phyloP scores from a whole-genome alignment of 2,797 vertebrate species.

The Champsocephalus gunnari region DNA sequence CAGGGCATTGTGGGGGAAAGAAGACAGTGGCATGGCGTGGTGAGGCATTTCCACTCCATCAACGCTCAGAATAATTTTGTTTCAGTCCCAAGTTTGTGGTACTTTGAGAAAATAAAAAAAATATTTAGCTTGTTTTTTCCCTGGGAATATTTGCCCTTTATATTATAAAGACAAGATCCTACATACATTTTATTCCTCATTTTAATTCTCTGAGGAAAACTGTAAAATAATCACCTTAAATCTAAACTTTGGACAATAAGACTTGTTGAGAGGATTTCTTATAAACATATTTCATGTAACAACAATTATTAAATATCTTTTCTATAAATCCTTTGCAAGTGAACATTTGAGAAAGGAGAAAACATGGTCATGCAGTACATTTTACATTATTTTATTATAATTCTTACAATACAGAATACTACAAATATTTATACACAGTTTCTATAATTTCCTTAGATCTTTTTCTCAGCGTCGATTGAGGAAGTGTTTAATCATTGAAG shows the following conservation, averaged over 20 bases:
- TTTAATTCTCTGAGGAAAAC: slow-evolving; percentile 50
- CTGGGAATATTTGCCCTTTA: slow-evolving; percentile 40
- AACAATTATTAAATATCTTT: slow-evolving; percentile 8
- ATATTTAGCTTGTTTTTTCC: slow-evolving; percentile 19
- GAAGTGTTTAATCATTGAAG: slow-evolving; percentile 63
- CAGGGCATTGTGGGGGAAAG: slow-evolving; percentile 22
- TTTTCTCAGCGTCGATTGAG: slow-evolving; percentile 41
- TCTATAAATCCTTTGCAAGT: slow-evolving; percentile 4
- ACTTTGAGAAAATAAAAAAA: slow-evolving; percentile 7
- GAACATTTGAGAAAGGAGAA: neutral
- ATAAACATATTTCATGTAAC: slow-evolving; percentile 23
- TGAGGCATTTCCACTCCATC: slow-evolving; percentile 28
- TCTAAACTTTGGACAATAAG: slow-evolving; percentile 35
- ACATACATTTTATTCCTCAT: slow-evolving; percentile 33
- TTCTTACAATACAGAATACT: neutral
- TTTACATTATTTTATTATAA: neutral
- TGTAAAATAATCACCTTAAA: slow-evolving; percentile 32
- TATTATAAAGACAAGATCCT: slow-evolving; percentile 45
- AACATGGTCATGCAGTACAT: neutral
- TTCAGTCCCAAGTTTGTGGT: slow-evolving; percentile 47
- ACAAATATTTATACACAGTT: slow-evolving; percentile 19
- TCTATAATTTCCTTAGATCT: slow-evolving; percentile 10
- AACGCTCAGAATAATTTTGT: slow-evolving; percentile 47
- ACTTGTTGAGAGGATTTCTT: slow-evolving; percentile 28
- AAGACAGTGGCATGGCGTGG: slow-evolving; percentile 35